A percentile compares a stretch with the other conserved stretches of the same genome.
Conservation (phyloP, 2,797 vertebrate species). For the Notolepis coatsorum region DNA sequence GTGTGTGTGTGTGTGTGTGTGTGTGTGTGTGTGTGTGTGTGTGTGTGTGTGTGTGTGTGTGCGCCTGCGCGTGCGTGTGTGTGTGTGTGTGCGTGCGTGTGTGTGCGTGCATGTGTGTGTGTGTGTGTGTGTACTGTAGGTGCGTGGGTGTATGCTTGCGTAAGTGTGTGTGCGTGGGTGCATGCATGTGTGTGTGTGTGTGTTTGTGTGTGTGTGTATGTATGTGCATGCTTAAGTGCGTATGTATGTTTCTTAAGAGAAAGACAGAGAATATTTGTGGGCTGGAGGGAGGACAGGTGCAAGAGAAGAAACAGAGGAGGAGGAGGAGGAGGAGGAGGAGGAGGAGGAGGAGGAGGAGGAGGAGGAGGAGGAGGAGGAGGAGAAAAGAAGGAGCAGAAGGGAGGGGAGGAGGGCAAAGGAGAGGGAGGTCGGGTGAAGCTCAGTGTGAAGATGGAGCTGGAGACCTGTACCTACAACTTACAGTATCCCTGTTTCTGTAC, state of each 20-base stretch:
- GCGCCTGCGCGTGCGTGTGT: slow-evolving; percentile 30
- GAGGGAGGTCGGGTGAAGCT: no score
- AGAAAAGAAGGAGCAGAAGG: no score
- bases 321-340: neutral
- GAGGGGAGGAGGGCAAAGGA: no score
- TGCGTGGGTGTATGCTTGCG: no score
- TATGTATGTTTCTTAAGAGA: slow-evolving; percentile 13
- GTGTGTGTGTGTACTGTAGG: neutral
- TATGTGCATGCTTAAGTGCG: slow-evolving; percentile 3
- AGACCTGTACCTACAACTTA: no score
- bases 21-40: neutral
- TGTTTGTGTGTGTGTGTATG: slow-evolving; percentile 32
- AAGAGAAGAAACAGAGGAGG: neutral
- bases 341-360: neutral
- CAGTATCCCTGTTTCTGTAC: no score
- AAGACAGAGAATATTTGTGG: neutral
- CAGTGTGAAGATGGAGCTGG: no score
- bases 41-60: slow-evolving; percentile 32
- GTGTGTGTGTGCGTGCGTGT: slow-evolving; percentile 12
- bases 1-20: neutral
- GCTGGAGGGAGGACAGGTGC: slow-evolving; percentile 4
- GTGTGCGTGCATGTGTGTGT: neutral
- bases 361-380: no score
- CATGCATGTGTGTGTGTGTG: slow-evolving; percentile 26
- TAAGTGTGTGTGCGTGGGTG: neutral